Evolutionary conservation across 1,140 invertebrate species (phyloP), one percentile per base, ranked within the genome.

Genomic region (Idris sp.): DNA sequence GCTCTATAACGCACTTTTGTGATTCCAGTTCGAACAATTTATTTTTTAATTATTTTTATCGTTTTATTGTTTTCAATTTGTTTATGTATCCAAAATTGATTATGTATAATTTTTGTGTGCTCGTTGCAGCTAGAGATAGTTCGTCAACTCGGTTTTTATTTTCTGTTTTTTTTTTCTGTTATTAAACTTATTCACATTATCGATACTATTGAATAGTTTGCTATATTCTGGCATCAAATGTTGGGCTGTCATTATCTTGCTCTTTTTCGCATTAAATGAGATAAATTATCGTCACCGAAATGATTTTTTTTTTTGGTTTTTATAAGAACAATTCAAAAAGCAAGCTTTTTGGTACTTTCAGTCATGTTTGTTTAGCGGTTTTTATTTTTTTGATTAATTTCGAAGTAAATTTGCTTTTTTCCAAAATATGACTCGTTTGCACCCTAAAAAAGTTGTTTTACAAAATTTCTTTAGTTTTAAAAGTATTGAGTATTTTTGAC

Each of bases 181-280:
- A 74, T 64, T 62, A 31, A 51, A 53, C 43, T 69, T 53, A 38
- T 75, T 69, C 73, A 36, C 13, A 69, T 59, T 75, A 69, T 69
- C 73, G 61, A 76, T 71, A 76, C 65, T 71, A 71, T 76, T 59
- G 65, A 71, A 71, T 71, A 43, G n/a, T 43, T 54, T 69, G 51
- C 58, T 75, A 44, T 59, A 65, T 75, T 75, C 65, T 75, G 59
- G 59, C 64, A 18, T 75, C 38, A 41, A 33, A 69, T 15, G 41
- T 51, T 64, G 40, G 48, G 22, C 28, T 58, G 53, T 73, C 30
- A 58, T 64, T 54, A 65, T 69, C 58, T 69, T 75, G 64, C 31
- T 68, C 49, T 28, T 71, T 58, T 16, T 53, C 48, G 19, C 18
- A 46, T 33, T 13, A 25, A 22, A n/a, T n/a, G n/a, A n/a, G n/a